Base-by-base conservation (phyloP, 92 coral and sea anemone species). In the Phenganax stokvisi region DNA sequence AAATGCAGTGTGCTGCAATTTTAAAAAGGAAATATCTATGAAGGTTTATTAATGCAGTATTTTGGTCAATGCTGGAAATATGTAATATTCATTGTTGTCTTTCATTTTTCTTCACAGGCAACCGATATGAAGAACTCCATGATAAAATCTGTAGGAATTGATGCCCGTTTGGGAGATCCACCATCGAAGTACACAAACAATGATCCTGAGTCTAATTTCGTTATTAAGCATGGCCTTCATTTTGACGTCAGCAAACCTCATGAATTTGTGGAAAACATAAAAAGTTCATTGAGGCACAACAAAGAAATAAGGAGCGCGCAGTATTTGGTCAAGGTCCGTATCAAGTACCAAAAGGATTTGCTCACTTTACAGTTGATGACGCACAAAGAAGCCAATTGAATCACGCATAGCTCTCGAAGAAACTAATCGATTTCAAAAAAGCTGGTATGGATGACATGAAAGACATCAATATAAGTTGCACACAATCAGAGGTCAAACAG, bases 191-290 rank as follows among this genome's bases (percentile, higher is more conserved):
- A 84, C 69, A 17, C 61, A 8, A 68, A 78, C 78, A 84, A 84
- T n/a, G 87, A 84, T 12, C 85, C 87, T 2, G 85, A 82, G 57
- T 76, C 81, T 0, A 56, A 83, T 17, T 74, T 83, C 13, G 72
- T 75, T 58, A 75, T 83, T 31, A 75, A 83, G 7, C 83, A 83
- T 61, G 72, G 86, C 0, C 27, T 83, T 10, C 83, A 83, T 8
- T 83, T 83, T 20, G 72, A 83, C 29, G 76, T 84, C 17, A 65
- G 78, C 61, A 84, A 84, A 56, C 87, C 84, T n/a, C 87, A 84
- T 13, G 52, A 84, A 47, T 84, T 84, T n/a, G 58, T 84, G 52
- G 69, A 84, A 69, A 82, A 65, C 0, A 70, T 84, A 0, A 84
- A 79, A 27, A 51, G 67, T 59, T 84, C 7, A 7, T 79, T 5